These are phyloP conservation scores for Trachops cirrhosus DNA, from an alignment of 2,797 vertebrate genomes.

Conservation along the genomic window DNA sequence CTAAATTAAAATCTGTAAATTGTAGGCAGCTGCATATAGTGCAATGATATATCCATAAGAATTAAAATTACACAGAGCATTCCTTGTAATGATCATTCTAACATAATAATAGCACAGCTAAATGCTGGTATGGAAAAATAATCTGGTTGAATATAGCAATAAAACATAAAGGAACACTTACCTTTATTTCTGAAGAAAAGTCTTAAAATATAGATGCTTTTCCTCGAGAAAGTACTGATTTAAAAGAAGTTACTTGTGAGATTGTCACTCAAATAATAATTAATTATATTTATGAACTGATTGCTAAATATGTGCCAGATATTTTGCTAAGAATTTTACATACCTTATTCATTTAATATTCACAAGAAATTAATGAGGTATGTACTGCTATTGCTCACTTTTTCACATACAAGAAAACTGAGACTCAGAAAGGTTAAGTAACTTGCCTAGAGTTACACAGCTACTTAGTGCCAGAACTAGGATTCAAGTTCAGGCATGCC, in stretches of 20 bases:
- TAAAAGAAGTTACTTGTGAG: constrained; percentile 35
- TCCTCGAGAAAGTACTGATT: constrained; percentile 12
- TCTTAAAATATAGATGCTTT: neutral
- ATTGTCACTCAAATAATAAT: neutral
- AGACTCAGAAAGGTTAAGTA: neutral
- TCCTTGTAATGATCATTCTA: constrained; percentile 22
- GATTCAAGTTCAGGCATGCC: neutral
- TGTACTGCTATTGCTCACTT: neutral
- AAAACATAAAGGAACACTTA: neutral
- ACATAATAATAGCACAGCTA: constrained; percentile 14
- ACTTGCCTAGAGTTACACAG: neutral
- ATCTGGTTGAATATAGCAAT: constrained; percentile 23
- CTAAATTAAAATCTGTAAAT: constrained; percentile 68
- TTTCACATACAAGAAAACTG: neutral
- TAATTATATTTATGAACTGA: constrained; percentile 7
- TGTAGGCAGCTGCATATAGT: constrained; percentile 57
- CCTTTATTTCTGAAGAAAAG: constrained; percentile 51
- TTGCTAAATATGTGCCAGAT: neutral
- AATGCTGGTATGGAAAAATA: constrained; percentile 13
- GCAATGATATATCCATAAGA: neutral
- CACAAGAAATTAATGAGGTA: neutral
- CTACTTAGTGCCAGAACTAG: neutral
- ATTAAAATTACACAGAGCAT: constrained; percentile 5
- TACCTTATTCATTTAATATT: constrained; percentile 40
- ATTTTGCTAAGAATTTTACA: neutral